Conservation (phyloP, 2,888 invertebrate species). For the Pyrocoelia pectoralis region DNA sequence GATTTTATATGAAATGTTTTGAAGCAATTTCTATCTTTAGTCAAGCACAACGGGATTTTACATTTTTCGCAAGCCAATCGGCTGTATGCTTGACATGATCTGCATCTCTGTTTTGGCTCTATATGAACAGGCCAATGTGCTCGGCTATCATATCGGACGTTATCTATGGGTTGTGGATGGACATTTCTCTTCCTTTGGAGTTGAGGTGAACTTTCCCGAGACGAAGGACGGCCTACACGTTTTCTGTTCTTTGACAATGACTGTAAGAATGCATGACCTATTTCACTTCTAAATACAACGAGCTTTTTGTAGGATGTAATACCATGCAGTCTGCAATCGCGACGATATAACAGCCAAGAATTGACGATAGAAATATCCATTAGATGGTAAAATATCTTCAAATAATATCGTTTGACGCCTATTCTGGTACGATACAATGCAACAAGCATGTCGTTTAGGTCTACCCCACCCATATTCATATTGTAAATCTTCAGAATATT, state of each 20-base stretch:
- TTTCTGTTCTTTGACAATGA: background rate
- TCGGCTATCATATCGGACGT: slow-evolving; percentile 12
- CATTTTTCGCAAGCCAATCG: slow-evolving; percentile 15
- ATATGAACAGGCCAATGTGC: slow-evolving; percentile 14
- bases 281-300: slow-evolving; percentile 15
- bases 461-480: slow-evolving; percentile 33
- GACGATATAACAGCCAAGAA: slow-evolving; percentile 28
- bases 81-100: slow-evolving; percentile 13
- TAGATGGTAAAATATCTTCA: slow-evolving; percentile 22
- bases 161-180: slow-evolving; percentile 7
- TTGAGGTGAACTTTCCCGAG: background rate
- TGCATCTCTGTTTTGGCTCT: slow-evolving; percentile 16
- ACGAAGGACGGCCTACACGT: background rate
- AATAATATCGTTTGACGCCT: slow-evolving; percentile 23
- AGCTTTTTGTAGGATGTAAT: slow-evolving; percentile 12
- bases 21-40: slow-evolving; percentile 13
- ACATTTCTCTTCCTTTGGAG: background rate
- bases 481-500: slow-evolving; percentile 11
- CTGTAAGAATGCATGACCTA: slow-evolving; percentile 10
- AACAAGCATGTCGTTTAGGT: slow-evolving; percentile 24
- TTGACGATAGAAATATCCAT: slow-evolving; percentile 28
- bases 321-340: slow-evolving; percentile 8
- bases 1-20: background rate
- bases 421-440: slow-evolving; percentile 21
- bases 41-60: slow-evolving; percentile 17